phyloP scores from a whole-genome alignment of 1,140 invertebrate genomes.

The Micrasema minimum region DNA sequence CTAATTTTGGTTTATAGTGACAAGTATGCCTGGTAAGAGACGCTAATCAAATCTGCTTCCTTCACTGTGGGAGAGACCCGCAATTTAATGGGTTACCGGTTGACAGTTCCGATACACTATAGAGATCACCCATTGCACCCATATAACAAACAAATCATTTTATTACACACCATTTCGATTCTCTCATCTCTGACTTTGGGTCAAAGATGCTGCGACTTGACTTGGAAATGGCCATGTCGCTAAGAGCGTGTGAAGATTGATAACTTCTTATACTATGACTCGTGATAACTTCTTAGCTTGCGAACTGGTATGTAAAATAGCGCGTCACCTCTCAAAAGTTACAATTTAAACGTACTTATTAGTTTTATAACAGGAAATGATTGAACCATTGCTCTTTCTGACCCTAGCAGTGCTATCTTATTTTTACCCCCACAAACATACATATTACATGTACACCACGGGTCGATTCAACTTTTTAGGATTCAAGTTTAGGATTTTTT shows the following conservation, averaged over 20 bases:
- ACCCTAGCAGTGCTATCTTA: too few species aligned
- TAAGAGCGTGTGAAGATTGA: neutral
- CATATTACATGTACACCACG: too few species aligned
- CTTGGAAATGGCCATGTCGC: neutral
- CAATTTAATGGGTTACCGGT: slow-evolving; percentile 54
- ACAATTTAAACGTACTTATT: neutral
- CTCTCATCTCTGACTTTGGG: slow-evolving; percentile 38
- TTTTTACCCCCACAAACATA: too few species aligned
- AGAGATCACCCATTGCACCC: slow-evolving; percentile 35
- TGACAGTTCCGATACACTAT: slow-evolving; percentile 45
- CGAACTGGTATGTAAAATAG: neutral
- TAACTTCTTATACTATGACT: neutral
- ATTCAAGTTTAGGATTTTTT: too few species aligned
- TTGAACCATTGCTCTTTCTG: too few species aligned
- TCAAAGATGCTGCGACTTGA: slow-evolving; percentile 34
- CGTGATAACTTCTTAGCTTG: neutral
- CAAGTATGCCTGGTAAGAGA: neutral
- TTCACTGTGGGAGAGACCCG: slow-evolving; percentile 41
- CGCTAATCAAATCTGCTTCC: slow-evolving; percentile 27
- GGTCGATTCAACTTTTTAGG: too few species aligned
- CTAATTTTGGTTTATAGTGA: too few species aligned
- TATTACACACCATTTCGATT: slow-evolving; percentile 38
- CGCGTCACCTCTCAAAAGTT: neutral
- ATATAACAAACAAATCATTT: slow-evolving; percentile 38
- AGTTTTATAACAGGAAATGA: too few species aligned